Evolutionary conservation across 2,888 invertebrate genomes (phyloP), one percentile per base, ranked within the genome.

Genomic region (Tachina grossa): DNA sequence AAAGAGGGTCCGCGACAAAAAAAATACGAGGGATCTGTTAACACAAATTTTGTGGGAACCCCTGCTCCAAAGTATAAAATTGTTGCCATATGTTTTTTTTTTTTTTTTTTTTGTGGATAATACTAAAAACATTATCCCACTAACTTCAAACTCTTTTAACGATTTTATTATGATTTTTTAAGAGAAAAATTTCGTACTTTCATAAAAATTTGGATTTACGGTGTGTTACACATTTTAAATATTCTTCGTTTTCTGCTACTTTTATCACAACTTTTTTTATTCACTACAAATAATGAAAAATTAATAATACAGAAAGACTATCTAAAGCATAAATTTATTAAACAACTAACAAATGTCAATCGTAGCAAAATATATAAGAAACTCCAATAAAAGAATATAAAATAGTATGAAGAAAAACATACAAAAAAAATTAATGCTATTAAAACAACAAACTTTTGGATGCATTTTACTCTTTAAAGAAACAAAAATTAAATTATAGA

Each of bases 401-500:
- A 72, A 82, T 63, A 76, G 76, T 71, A 88, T 88, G 57, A 14
- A 16, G 11, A 43, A 59, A 55, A 22, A 61, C 13, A 43, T 68
- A 66, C 19, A 71, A 47, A 47, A 77, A 43, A 65, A 72, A 31
- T 4, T 31, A 49, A 19, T 53, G 39, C 13, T 39, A 82, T 16
- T 69, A 81, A 43, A 81, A 83, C 69, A 85, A 90, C 87, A 90
- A 90, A 88, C 84, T 77, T 91, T 91, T 91, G 89, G 90, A 91
- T 89, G 88, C 89, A 91, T 89, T 91, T 91, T 91, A 91, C 91
- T 89, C 89, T 91, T 65, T 78, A 66, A 66, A 82, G 41, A 65
- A 79, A 84, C 55, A 66, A 59, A n/a, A 71, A 66, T 31, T 39
- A 66, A 82, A 82, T 72, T 61, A 82, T 31, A 41, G 57, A 66